These are phyloP conservation scores for Megastigmus dorsalis DNA, from an alignment of 2,888 invertebrate species.

Conservation along the genomic window DNA sequence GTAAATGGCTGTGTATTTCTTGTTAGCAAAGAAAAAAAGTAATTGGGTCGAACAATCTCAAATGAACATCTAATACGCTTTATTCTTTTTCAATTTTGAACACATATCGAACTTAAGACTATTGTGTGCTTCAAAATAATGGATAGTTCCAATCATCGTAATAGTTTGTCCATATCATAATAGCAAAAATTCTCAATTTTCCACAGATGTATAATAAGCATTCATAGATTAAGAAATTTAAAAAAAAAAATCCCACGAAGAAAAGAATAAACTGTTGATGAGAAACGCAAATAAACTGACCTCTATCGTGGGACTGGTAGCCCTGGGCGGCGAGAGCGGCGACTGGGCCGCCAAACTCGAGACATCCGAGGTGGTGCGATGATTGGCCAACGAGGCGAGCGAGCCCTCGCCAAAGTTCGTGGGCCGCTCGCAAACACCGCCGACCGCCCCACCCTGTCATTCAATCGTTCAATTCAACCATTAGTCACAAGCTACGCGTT, in stretches of 20 bases:
- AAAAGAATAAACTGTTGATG: conserved; percentile 10
- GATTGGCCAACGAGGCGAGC: conserved; percentile 73
- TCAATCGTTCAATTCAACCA: neutral
- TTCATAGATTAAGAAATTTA: too few species aligned
- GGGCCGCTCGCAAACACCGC: conserved; percentile 46
- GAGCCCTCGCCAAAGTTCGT: conserved; percentile 63
- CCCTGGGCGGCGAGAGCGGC: conserved; percentile 85
- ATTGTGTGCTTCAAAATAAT: neutral
- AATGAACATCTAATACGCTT: too few species aligned
- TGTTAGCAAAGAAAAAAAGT: too few species aligned
- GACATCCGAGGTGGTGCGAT: conserved; percentile 80
- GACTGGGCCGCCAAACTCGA: conserved; percentile 83
- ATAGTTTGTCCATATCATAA: too few species aligned
- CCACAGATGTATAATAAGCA: too few species aligned
- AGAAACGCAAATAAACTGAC: conserved; percentile 73
- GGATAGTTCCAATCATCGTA: too few species aligned
- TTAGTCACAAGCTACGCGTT: neutral
- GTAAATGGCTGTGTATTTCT: neutral
- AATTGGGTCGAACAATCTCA: too few species aligned
- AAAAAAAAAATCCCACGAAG: too few species aligned
- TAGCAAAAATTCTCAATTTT: too few species aligned
- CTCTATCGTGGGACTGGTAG: conserved; percentile 88
- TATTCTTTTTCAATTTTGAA: too few species aligned
- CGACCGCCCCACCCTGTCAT: conserved; percentile 43
- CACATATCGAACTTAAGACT: neutral